phyloP scores from a whole-genome alignment of 2,888 invertebrate species.

The Melipona bicolor region DNA sequence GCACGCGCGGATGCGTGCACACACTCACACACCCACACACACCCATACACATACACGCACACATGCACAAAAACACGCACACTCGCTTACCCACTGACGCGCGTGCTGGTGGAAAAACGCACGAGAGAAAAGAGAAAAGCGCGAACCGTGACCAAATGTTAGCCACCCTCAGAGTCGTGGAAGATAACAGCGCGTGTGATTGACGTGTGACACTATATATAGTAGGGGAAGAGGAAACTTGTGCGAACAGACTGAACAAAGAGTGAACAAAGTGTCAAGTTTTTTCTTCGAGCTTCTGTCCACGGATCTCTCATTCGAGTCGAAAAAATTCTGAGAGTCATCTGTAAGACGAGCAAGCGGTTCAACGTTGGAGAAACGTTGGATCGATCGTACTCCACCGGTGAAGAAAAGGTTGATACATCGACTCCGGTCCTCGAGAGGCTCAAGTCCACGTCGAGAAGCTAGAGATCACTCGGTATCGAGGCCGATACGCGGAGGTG shows the following conservation, averaged over 20 bases:
- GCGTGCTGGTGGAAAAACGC: neutral
- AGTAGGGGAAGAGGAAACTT: neutral
- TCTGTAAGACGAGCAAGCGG: neutral
- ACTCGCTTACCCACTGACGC: neutral
- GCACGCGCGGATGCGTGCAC: slow-evolving; percentile 59
- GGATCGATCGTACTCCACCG: neutral
- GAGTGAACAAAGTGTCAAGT: slow-evolving; percentile 20
- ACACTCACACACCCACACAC: slow-evolving; percentile 2
- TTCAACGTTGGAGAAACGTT: neutral
- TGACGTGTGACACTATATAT: neutral
- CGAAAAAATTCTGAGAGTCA: neutral
- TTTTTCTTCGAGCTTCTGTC: neutral
- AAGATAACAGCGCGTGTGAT: slow-evolving; percentile 8
- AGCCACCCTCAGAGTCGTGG: neutral
- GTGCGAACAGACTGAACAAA: slow-evolving; percentile 2
- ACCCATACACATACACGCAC: neutral
- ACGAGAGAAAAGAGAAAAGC: neutral
- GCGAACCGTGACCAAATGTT: slow-evolving; percentile 19
- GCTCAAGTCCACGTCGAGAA: neutral
- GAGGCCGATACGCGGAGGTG: slow-evolving; percentile 24
- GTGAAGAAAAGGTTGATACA: neutral
- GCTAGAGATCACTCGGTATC: slow-evolving; percentile 6
- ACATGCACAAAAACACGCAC: neutral
- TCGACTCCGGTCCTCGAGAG: neutral
- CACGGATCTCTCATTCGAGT: neutral